Percentiles rank a stretch among this genome's conserved stretches.
Conservation (phyloP, 2,797 vertebrate species). For the Periophthalmus magnuspinnatus region DNA sequence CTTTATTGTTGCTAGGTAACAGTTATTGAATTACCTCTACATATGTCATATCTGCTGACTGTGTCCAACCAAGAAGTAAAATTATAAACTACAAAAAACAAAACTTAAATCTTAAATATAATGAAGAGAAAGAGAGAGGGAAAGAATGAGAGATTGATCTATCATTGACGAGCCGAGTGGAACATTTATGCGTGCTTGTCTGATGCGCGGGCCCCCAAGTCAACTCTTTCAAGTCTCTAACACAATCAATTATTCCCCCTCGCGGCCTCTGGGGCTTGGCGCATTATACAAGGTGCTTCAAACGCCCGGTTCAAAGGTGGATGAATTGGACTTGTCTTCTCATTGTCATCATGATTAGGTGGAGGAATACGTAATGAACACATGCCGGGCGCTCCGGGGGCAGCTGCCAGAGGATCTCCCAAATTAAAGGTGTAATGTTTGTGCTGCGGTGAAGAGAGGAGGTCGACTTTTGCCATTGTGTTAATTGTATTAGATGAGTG, state of each 20-base stretch:
- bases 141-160: constrained; percentile 54
- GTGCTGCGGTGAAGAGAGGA: not conserved
- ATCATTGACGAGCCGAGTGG: constrained; percentile 51
- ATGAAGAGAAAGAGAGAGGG: not conserved
- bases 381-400: constrained; percentile 16
- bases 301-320: constrained; percentile 66
- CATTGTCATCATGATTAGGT: constrained; percentile 68
- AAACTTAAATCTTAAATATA: too few relatives aligned
- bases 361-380: constrained; percentile 57
- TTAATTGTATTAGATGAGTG: not conserved
- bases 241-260: constrained; percentile 60
- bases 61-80: too few relatives aligned
- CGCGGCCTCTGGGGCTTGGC: constrained; percentile 47
- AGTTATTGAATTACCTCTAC: too few relatives aligned
- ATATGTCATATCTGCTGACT: too few relatives aligned
- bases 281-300: constrained; percentile 61
- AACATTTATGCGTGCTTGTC: constrained; percentile 63
- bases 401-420: constrained; percentile 3
- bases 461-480: not conserved
- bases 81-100: too few relatives aligned
- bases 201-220: constrained; percentile 58
- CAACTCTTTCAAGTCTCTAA: constrained; percentile 65
- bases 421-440: constrained; percentile 9
- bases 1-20: too few relatives aligned
- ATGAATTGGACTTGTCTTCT: constrained; percentile 58